Conservation (phyloP, 2,797 vertebrate species). For the Macropus fuliginosus region DNA sequence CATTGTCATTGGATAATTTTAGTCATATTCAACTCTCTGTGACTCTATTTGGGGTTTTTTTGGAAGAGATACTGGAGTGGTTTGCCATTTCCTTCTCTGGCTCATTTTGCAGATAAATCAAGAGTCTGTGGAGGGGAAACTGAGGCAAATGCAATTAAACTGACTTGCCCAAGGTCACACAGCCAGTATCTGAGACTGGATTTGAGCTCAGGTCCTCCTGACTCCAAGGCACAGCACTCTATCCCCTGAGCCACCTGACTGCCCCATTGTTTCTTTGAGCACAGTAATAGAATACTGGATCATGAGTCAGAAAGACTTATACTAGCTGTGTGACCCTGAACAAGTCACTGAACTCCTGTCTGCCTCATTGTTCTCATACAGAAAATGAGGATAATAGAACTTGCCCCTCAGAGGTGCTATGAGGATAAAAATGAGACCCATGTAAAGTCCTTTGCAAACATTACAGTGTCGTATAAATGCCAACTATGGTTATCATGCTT, state of each 20-base stretch:
- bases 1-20: not conserved
- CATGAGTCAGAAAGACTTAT: not conserved
- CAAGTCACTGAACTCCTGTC: not conserved
- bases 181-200: not conserved
- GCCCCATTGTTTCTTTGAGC: not conserved
- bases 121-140: not conserved
- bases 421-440: not conserved
- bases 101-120: not conserved
- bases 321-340: not conserved
- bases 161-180: conserved; percentile 7
- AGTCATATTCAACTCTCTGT: not conserved
- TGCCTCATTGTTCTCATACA: not conserved
- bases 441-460: not conserved
- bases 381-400: not conserved
- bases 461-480: not conserved
- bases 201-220: conserved; percentile 40
- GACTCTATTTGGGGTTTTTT: not conserved
- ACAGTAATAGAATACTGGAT: not conserved
- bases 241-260: not conserved
- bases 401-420: not conserved
- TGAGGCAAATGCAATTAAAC: not conserved
- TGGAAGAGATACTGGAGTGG: not conserved
- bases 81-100: not conserved
- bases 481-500: not conserved
- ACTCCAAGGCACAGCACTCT: not conserved